A percentile compares a stretch with the other conserved stretches of the same genome.
Evolutionary conservation across 1,140 invertebrate species (phyloP).

Genomic region (Aphaenogaster ashmeadi): DNA sequence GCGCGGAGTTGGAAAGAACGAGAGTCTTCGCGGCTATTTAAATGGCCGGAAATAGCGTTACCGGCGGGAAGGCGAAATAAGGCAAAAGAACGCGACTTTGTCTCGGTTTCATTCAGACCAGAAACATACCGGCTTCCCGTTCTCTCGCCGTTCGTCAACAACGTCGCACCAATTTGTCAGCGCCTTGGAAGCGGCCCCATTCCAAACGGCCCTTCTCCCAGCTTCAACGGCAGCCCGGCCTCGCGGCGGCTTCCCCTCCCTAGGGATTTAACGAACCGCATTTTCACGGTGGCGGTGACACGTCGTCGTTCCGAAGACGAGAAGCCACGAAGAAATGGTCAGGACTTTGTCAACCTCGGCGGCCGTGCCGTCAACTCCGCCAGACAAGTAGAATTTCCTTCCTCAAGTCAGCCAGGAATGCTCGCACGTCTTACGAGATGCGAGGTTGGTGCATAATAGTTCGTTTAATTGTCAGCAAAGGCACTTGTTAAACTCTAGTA

Average conservation of each 20-base stretch:
- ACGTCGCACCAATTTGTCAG: constrained; percentile 76
- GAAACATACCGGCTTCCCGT: constrained; percentile 20
- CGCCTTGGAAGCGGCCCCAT: constrained; percentile 31
- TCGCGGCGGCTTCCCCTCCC: constrained; percentile 1
- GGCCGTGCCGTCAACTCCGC: neutral
- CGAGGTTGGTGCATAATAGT: neutral
- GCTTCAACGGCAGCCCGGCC: constrained; percentile 1
- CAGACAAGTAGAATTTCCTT: constrained; percentile 45
- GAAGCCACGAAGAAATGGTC: constrained; percentile 63
- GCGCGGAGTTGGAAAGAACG: neutral
- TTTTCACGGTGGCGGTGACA: constrained; percentile 65
- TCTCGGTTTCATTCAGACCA: constrained; percentile 60
- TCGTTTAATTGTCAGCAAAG: constrained; percentile 30
- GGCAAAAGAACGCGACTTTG: constrained; percentile 41
- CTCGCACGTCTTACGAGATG: neutral
- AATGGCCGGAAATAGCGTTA: constrained; percentile 39
- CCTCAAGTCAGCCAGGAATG: constrained; percentile 31
- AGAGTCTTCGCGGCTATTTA: constrained; percentile 25
- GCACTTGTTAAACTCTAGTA: neutral
- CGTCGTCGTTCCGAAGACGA: constrained; percentile 44
- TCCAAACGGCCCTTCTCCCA: constrained; percentile 34
- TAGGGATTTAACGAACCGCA: constrained; percentile 71
- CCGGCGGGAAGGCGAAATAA: constrained; percentile 3
- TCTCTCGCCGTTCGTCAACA: constrained; percentile 67
- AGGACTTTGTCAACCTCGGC: constrained; percentile 58